phyloP scores from a whole-genome alignment of 2,113 vertebrate species.

The Megalops atlanticus region DNA sequence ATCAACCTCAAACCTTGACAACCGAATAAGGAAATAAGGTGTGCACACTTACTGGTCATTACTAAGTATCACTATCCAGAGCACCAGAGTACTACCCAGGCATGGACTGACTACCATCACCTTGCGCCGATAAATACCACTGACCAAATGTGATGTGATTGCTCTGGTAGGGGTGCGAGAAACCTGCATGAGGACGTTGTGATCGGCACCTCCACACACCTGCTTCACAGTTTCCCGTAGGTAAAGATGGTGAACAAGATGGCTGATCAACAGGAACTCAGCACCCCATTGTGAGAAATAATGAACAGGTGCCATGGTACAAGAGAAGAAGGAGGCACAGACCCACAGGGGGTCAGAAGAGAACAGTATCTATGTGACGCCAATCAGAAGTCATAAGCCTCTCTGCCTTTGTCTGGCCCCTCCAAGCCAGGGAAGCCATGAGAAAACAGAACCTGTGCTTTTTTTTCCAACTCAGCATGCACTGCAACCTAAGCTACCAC shows the following conservation, averaged over 20 bases:
- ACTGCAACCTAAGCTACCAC: neutral
- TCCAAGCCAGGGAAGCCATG: neutral
- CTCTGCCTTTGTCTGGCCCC: neutral
- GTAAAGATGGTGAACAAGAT: conserved; percentile 40
- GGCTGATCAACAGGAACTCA: conserved; percentile 35
- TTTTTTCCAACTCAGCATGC: neutral
- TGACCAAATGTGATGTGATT: neutral
- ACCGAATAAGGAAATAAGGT: neutral
- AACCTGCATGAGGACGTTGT: neutral
- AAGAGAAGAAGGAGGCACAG: conserved; percentile 20
- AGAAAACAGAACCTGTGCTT: neutral
- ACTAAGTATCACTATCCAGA: neutral
- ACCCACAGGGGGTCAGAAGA: neutral
- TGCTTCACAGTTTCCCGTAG: neutral
- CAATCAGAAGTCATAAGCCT: neutral
- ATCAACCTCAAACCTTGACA: neutral
- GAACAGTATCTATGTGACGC: conserved; percentile 9
- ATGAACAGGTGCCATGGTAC: conserved; percentile 59
- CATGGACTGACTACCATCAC: neutral
- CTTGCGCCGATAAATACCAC: neutral
- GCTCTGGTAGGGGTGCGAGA: neutral
- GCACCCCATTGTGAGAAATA: conserved; percentile 57
- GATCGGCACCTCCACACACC: neutral
- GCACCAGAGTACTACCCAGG: neutral
- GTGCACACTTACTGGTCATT: neutral